Evolutionary conservation across 2,797 vertebrate species (phyloP).

Genomic region (Pogoniulus pusillus): DNA sequence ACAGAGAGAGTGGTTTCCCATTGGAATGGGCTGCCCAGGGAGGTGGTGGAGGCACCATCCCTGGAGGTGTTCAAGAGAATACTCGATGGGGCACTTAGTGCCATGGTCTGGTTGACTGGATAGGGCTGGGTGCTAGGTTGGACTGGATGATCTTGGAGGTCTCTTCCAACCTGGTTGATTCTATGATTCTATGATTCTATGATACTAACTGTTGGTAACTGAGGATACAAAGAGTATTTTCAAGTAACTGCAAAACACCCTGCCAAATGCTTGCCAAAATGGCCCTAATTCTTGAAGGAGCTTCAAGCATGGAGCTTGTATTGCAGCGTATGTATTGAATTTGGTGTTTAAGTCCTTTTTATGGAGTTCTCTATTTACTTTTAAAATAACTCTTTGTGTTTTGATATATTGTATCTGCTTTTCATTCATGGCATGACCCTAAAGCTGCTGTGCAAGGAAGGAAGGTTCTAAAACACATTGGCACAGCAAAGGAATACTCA

Average conservation of each 20-base stretch:
- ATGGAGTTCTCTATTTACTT: not conserved
- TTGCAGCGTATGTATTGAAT: not conserved
- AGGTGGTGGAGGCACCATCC: too few species aligned
- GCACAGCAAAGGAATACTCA: not conserved
- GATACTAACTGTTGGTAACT: not conserved
- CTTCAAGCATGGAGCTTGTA: not conserved
- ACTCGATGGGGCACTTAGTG: too few species aligned
- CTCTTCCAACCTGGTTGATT: too few species aligned
- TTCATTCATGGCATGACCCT: not conserved
- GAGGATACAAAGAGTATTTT: not conserved
- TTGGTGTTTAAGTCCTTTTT: accelerated
- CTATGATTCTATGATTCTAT: too few species aligned
- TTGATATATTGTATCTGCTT: not conserved
- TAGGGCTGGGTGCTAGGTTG: too few species aligned
- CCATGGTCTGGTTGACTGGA: too few species aligned
- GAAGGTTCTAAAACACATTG: not conserved
- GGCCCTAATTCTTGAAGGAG: not conserved
- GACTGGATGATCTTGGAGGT: too few species aligned
- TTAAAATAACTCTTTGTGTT: not conserved
- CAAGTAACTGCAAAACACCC: not conserved
- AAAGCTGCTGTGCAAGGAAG: not conserved
- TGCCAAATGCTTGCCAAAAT: not conserved
- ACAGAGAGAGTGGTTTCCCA: too few species aligned
- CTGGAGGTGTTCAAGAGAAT: too few species aligned
- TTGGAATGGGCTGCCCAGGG: too few species aligned